Percentiles rank a stretch among this genome's conserved stretches.
These are phyloP conservation scores for Hyles lineata DNA, from an alignment of 2,888 invertebrate genomes.

Conservation along the genomic window DNA sequence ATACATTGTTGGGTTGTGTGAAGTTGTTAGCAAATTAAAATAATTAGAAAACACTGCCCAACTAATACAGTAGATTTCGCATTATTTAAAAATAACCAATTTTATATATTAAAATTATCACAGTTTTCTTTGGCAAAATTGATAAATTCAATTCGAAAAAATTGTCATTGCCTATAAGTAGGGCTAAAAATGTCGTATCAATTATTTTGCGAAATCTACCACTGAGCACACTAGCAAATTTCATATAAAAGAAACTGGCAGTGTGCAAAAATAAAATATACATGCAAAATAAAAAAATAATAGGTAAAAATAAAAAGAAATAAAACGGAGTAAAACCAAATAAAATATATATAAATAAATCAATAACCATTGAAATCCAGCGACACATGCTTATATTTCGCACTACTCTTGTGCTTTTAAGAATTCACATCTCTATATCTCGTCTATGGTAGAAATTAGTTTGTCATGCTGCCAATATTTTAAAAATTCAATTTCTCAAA, in stretches of 20 bases:
- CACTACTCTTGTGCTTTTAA: slow-evolving; percentile 82
- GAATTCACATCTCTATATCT: slow-evolving; percentile 65
- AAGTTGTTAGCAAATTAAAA: slow-evolving; percentile 31
- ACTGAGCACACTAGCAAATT: slow-evolving; percentile 31
- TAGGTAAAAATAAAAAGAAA: slow-evolving; percentile 48
- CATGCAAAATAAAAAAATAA: slow-evolving; percentile 61
- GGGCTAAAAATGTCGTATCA: not conserved
- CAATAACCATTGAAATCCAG: slow-evolving; percentile 72
- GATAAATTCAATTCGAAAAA: not conserved
- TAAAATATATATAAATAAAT: slow-evolving; percentile 54
- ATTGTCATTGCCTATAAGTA: not conserved
- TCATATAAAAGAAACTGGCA: slow-evolving; percentile 31
- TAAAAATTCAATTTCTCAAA: slow-evolving; percentile 57
- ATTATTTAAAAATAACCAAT: not conserved
- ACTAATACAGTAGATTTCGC: slow-evolving; percentile 16
- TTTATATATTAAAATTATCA: too few species aligned
- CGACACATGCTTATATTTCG: slow-evolving; percentile 79
- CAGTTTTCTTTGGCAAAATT: not conserved
- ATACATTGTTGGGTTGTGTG: slow-evolving; percentile 32
- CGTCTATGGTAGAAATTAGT: slow-evolving; percentile 63
- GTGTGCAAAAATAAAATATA: slow-evolving; percentile 38
- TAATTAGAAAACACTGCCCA: slow-evolving; percentile 20
- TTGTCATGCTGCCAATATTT: slow-evolving; percentile 77
- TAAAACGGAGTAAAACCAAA: slow-evolving; percentile 52
- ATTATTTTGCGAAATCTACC: slow-evolving; percentile 4